Evolutionary conservation across 2,888 invertebrate species (phyloP).

Genomic region (Nomada flava): DNA sequence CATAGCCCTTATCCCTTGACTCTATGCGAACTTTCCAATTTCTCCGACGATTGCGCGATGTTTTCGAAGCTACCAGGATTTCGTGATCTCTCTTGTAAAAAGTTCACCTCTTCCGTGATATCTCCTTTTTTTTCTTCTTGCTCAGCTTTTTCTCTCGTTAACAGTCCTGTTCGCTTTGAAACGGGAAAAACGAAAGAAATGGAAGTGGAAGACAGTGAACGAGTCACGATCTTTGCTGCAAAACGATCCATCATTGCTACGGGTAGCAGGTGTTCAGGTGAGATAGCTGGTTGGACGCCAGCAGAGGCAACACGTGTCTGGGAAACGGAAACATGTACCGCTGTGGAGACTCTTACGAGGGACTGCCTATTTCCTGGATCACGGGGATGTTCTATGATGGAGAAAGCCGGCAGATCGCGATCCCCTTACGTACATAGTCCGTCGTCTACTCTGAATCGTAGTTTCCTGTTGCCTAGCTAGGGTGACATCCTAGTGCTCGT

Average conservation of each 20-base stretch:
- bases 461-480: slow-evolving; percentile 51
- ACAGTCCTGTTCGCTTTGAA: not conserved
- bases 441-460: slow-evolving; percentile 40
- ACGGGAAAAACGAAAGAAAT: not conserved
- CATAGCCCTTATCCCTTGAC: slow-evolving; percentile 6
- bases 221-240: slow-evolving; percentile 37
- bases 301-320: slow-evolving; percentile 67
- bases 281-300: slow-evolving; percentile 27
- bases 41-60: slow-evolving; percentile 11
- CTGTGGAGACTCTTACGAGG: slow-evolving; percentile 23
- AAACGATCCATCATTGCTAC: slow-evolving; percentile 53
- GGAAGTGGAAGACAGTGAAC: slow-evolving; percentile 8
- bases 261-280: slow-evolving; percentile 49
- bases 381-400: not conserved
- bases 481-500: slow-evolving; percentile 42
- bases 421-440: not conserved
- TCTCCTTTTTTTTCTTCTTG: not conserved
- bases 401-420: slow-evolving; percentile 42
- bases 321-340: slow-evolving; percentile 65
- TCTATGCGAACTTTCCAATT: slow-evolving; percentile 26
- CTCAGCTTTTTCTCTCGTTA: not conserved
- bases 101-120: not conserved
- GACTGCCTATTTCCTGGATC: slow-evolving; percentile 59
- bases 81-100: not conserved
- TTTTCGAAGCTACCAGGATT: slow-evolving; percentile 18